Evolutionary conservation across 2,797 vertebrate species (phyloP).

Genomic region (Urocyon cinereoargenteus): DNA sequence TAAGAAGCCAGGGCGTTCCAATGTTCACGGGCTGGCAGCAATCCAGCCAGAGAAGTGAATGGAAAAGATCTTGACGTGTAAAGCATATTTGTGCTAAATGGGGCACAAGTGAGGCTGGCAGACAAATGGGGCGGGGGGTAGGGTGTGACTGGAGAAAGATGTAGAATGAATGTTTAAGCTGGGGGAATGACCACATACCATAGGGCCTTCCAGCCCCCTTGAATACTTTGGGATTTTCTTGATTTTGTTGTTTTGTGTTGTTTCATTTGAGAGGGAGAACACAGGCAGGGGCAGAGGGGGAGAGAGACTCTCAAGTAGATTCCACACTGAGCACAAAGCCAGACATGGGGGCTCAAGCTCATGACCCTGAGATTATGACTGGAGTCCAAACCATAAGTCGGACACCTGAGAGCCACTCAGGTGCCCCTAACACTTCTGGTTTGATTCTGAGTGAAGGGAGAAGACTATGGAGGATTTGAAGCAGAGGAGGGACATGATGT

Average conservation of each 20-base stretch:
- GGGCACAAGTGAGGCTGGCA: background rate
- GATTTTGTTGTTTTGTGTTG: background rate
- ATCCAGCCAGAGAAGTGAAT: background rate
- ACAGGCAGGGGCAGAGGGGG: background rate
- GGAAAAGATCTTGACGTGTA: background rate
- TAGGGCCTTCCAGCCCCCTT: background rate
- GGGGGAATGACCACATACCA: background rate
- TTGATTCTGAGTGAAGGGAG: background rate
- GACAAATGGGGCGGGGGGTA: background rate
- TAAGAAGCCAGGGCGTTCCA: background rate
- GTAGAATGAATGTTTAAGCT: accelerated
- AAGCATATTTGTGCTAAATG: accelerated
- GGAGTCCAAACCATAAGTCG: background rate
- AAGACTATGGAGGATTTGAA: background rate
- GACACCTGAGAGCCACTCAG: background rate
- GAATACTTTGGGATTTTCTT: background rate
- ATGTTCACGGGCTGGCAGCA: background rate
- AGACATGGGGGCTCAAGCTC: background rate
- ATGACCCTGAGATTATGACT: background rate
- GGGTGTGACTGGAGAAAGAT: background rate
- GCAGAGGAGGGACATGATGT: background rate
- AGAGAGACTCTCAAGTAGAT: background rate
- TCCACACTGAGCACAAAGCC: background rate
- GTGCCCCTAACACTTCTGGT: accelerated
- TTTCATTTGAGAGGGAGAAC: background rate